Evolutionary conservation across 2,797 vertebrate species (phyloP), one percentile per base, ranked within the genome.

Genomic region (Ispidina lecontei): DNA sequence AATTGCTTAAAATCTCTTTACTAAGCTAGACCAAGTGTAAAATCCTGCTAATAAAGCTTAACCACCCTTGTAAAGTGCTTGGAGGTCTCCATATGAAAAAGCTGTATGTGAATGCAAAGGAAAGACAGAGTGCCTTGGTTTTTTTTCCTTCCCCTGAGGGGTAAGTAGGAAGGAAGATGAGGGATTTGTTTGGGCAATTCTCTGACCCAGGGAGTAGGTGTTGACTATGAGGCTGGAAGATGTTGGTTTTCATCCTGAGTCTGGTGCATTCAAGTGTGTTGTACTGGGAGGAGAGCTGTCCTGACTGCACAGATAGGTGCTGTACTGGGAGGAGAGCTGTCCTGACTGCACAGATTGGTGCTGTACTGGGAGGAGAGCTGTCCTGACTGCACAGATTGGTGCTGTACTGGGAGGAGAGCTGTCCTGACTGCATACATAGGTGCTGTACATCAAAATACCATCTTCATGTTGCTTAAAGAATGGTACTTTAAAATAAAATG

Each of bases 31-130:
- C 74, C 78, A 87, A 46, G 44, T 94, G 87, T 91, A 87, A 95
- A 95, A 92, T 93, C 41, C 41, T 76, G 20, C 75, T 89, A 87
- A 95, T 89, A 89, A 92, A 93, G 62, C 54, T 82, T 93, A 93
- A 91, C 89, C 78, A 89, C 44, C 84, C 87, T 89, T 93, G 56
- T 58, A 49, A 89, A 96, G 63, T 69, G 71, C 63, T 90, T 59
- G 68, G 58, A 86, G 68, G 51, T 68, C 84, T 84, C 37, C 15
- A 7, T 8, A 46, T 25, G 35, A 44, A 77, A 79, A 76, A 54
- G 39, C 12, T 29, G 15, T 52, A 3, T 41, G 25, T 63, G 56
- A 76, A 56, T 63, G 29, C 22, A 41, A 71, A 75, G 54, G 43
- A 26, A 80, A 37, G 65, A 11, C 13, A 62, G 37, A 12, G 25